These are phyloP conservation scores for Zaprionus africanus DNA, from an alignment of 1,140 invertebrate species.

Conservation along the genomic window DNA sequence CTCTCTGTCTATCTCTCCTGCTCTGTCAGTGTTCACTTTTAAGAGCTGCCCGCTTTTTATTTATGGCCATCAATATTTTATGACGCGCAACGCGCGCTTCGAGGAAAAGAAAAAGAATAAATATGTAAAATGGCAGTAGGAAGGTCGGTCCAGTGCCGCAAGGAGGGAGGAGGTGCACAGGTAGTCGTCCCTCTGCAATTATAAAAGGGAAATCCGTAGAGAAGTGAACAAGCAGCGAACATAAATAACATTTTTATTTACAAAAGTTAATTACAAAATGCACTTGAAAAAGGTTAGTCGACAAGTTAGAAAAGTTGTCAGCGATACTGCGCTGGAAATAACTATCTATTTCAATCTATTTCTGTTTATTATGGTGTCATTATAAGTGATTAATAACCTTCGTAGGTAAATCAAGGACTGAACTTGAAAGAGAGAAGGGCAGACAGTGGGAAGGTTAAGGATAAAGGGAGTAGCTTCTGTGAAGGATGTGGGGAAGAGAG, in stretches of 20 bases:
- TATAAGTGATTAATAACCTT: neutral
- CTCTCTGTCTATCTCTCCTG: neutral
- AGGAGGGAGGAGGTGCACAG: neutral
- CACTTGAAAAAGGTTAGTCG: neutral
- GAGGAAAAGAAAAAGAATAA: conserved; percentile 21
- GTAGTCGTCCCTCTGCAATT: neutral
- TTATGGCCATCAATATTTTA: conserved; percentile 76
- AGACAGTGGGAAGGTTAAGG: neutral
- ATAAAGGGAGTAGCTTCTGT: neutral
- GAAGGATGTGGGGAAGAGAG: neutral
- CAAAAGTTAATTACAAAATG: conserved; percentile 6
- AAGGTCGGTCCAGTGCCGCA: neutral
- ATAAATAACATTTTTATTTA: conserved; percentile 7
- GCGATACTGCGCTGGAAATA: neutral
- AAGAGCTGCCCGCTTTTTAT: conserved; percentile 68
- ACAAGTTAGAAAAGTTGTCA: neutral
- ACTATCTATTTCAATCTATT: neutral
- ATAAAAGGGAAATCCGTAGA: conserved; percentile 7
- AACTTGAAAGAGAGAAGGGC: neutral
- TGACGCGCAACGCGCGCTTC: conserved; percentile 59
- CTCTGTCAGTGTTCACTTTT: conserved; percentile 47
- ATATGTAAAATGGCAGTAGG: conserved; percentile 16
- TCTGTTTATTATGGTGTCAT: neutral
- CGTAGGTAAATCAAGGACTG: neutral
- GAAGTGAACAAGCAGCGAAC: neutral